Conservation (phyloP, 64 coral and sea anemone genomes). For the Orbicella faveolata region DNA sequence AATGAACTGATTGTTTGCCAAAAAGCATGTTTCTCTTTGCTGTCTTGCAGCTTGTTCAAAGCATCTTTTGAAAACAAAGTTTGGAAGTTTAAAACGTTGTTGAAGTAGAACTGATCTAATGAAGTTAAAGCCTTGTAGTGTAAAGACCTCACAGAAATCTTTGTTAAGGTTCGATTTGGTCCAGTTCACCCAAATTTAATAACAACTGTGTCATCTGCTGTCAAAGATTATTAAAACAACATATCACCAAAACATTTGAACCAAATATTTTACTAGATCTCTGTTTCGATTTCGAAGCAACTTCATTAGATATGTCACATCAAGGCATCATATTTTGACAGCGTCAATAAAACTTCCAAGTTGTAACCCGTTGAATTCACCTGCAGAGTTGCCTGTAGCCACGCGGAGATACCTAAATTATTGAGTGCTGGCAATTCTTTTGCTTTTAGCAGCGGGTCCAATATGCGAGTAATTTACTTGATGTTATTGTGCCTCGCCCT, state of each 20-base stretch:
- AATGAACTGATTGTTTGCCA: no score
- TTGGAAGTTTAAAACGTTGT: no score
- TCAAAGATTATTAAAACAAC: not conserved
- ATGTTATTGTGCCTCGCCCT: not conserved
- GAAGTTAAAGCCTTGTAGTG: no score
- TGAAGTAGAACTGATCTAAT: no score
- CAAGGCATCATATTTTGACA: not conserved
- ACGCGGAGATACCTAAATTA: not conserved
- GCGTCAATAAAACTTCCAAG: not conserved
- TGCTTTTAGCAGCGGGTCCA: not conserved
- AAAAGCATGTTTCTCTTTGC: no score
- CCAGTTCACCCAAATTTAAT: not conserved
- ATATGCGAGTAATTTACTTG: not conserved
- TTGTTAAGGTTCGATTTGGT: no score
- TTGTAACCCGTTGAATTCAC: not conserved
- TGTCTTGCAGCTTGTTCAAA: no score
- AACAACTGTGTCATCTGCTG: not conserved
- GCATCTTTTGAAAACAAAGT: no score
- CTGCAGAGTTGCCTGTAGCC: not conserved
- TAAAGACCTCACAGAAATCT: no score
- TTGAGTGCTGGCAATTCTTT: not conserved
- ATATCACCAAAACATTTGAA: not conserved
- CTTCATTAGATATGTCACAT: not conserved
- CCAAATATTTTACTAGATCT: not conserved
- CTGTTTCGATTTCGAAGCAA: not conserved